Evolutionary conservation across 2,797 vertebrate species (phyloP), one percentile per base, ranked within the genome.

Genomic region (Eulemur rubriventer): DNA sequence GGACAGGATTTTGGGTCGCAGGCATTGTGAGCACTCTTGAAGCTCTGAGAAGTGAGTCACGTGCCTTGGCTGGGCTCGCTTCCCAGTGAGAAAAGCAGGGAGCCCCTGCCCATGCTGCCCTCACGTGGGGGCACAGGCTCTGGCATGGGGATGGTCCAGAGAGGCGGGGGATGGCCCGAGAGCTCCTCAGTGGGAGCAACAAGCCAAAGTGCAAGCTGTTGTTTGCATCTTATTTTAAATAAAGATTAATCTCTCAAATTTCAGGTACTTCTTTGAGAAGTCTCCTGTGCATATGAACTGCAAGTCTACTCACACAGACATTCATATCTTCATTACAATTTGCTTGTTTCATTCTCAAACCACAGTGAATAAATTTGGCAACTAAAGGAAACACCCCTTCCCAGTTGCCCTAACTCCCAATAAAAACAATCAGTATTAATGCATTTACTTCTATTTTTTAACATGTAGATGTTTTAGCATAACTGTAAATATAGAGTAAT

Each of bases 401-500:
- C 35, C 57, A 3, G 4, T 46, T 35, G 20, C 65, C 82, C 94
- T 26, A 55, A 76, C 46, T 83, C 38, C 52, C 78, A 48, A 41
- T 46, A 76, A 94, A 80, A 87, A 59, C 63, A 76, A 61, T 93
- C 69, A 59, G 30, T 50, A 38, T 4, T 9, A 79, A 84, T 22
- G 46, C 69, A 1, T 22, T 73, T 55, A 22, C 38, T 73, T 96
- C 75, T 91, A 17, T 91, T 81, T 91, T 92, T 92, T 26, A 81
- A 69, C 18, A 28, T 18, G 24, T 72, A 93, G 50, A 26, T 82
- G 70, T 82, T 84, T 93, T 78, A 76, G 69, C 79, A 7, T 93
- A 63, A 33, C 28, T 35, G 82, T 91, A 94, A 96, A 96, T 96
- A 94, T 12, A 89, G 84, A 94, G 72, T 52, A 91, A 92, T 95